Percentiles rank a stretch among this genome's conserved stretches.
Conservation (phyloP, 2,888 invertebrate genomes). For the Drosophila fulvimacula region DNA sequence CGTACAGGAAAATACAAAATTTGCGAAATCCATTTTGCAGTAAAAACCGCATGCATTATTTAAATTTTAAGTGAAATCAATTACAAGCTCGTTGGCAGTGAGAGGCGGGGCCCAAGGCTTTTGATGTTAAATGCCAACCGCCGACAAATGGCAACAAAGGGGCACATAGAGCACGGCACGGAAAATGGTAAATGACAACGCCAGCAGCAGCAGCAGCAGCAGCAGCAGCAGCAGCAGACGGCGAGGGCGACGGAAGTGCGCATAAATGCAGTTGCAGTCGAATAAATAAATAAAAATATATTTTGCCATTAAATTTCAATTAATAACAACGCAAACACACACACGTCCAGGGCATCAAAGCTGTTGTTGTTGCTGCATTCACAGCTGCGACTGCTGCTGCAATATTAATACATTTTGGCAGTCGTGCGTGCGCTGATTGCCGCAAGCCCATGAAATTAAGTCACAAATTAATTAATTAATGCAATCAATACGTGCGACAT, state of each 20-base stretch:
- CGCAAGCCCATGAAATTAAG: constrained; percentile 81
- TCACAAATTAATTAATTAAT: constrained; percentile 81
- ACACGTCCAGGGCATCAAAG: constrained; percentile 63
- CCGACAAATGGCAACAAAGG: constrained; percentile 24
- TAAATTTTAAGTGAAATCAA: constrained; percentile 80
- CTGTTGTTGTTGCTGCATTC: constrained; percentile 39
- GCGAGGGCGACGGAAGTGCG: constrained; percentile 71
- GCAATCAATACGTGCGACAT: constrained; percentile 82
- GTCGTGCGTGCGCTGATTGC: constrained; percentile 80
- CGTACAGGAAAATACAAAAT: constrained; percentile 36
- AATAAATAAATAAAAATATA: constrained; percentile 80
- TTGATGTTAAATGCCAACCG: constrained; percentile 73
- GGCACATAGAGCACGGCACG: constrained; percentile 12
- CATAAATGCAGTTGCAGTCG: constrained; percentile 77
- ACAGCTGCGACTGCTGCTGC: constrained; percentile 48
- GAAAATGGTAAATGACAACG: constrained; percentile 13
- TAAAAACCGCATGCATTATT: constrained; percentile 80
- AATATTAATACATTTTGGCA: constrained; percentile 80
- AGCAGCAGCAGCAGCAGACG: constrained; percentile 4
- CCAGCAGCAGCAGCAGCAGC: constrained; percentile 8
- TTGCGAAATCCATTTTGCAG: constrained; percentile 77
- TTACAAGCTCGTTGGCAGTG: constrained; percentile 67
- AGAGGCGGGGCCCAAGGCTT: constrained; percentile 47
- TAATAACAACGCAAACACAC: constrained; percentile 82
- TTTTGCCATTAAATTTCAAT: constrained; percentile 84